These are phyloP conservation scores for Volucella inanis DNA, from an alignment of 2,888 invertebrate species.

Conservation along the genomic window DNA sequence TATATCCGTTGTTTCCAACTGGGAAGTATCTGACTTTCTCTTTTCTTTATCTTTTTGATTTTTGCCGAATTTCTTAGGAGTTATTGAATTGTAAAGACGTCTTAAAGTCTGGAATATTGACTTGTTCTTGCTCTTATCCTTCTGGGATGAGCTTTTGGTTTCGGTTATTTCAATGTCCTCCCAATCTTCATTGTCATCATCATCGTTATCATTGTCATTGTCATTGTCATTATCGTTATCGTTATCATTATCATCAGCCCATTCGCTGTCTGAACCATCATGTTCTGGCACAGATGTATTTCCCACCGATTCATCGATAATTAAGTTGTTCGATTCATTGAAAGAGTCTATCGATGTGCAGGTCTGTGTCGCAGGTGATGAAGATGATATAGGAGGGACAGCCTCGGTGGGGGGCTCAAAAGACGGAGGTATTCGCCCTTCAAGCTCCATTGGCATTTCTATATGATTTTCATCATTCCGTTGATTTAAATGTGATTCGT, in stretches of 20 bases:
- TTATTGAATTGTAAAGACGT: slow-evolving; percentile 72
- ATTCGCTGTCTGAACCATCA: slow-evolving; percentile 51
- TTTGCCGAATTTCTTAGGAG: slow-evolving; percentile 54
- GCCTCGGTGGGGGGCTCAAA: no score
- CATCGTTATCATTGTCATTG: slow-evolving; percentile 33
- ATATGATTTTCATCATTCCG: neutral
- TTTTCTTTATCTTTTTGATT: slow-evolving; percentile 52
- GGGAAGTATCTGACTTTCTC: slow-evolving; percentile 15
- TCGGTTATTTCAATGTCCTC: slow-evolving; percentile 79
- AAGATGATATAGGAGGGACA: neutral
- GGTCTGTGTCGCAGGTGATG: neutral
- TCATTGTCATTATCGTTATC: slow-evolving; percentile 76
- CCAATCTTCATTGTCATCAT: slow-evolving; percentile 79
- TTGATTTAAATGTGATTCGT: slow-evolving; percentile 18
- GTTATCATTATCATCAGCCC: slow-evolving; percentile 27
- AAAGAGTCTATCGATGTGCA: slow-evolving; percentile 23
- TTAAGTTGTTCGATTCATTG: slow-evolving; percentile 44
- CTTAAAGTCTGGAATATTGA: slow-evolving; percentile 76
- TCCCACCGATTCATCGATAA: slow-evolving; percentile 55
- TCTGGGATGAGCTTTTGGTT: slow-evolving; percentile 35
- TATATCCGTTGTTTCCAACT: slow-evolving; percentile 38
- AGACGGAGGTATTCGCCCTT: neutral
- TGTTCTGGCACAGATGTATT: slow-evolving; percentile 20
- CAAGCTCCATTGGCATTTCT: neutral
- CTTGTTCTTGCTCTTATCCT: slow-evolving; percentile 75